Evolutionary conservation across 64 coral and sea anemone species (phyloP), one percentile per base, ranked within the genome.

Genomic region (Pachyseris speciosa): DNA sequence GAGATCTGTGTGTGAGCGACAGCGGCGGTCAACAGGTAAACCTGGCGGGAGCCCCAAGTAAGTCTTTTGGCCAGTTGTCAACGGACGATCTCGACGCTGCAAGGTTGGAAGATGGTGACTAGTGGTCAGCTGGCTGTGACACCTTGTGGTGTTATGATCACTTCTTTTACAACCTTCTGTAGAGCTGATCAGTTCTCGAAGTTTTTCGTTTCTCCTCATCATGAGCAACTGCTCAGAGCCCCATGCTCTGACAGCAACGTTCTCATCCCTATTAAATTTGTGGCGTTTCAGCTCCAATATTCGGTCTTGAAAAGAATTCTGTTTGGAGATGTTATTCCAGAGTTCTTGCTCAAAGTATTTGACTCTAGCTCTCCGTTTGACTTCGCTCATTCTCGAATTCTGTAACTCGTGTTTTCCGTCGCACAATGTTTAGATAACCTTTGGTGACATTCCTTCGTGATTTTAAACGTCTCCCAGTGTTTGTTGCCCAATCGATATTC

Each of bases 251-350:
- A 81, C 52, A 25, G 33, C 19, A 13, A 61, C 31, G 49, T 9
- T 59, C 34, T 63, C 77, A 22, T 81, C 77, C 33, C 40, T 81
- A 8, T 61, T 34, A 20, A 81, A 10, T 26, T 81, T 81, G 36
- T 40, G 31, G 48, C 33, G 25, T 41, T 42, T 60, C 9, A 81
- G 29, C 38, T 61, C 63, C 7, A 81, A 63, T 37, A 33, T 36
- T 8, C 77, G 77, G 26, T 81, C 77, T 60, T 81, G 50, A 15
- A 81, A 81, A 41, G 77, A 81, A 28, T 81, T 81, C 49, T 81
- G 77, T 32, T 81, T 81, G 20, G 77, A 81, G 2, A 81, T n/a
- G 37, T 81, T 81, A 22, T 81, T 81, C 77, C 77, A 81, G 19
- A 81, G 22, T 5, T 59, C 77, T 53, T 42, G 51, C 13, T 61